Conservation (phyloP, 2,113 vertebrate species). For the Neotoma lepida region DNA sequence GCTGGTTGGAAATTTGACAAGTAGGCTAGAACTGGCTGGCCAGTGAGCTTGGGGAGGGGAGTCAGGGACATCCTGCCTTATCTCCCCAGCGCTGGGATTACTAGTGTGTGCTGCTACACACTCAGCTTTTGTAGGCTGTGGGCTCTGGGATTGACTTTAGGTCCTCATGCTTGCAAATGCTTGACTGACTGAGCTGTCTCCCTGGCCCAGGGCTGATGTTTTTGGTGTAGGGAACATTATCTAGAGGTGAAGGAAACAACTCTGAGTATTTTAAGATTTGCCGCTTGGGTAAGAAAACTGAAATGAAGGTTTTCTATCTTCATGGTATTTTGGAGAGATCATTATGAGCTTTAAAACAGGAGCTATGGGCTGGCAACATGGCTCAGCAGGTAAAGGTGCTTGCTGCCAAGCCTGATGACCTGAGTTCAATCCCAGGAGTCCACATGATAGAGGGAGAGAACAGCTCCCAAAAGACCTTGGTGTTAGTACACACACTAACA, state of each 20-base stretch:
- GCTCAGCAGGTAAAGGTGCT: not conserved
- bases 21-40: not conserved
- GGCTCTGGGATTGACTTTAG: not conserved
- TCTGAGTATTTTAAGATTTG: conserved; percentile 30
- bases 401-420: not conserved
- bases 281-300: conserved; percentile 40
- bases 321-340: not conserved
- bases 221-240: not conserved
- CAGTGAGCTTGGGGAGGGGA: not conserved
- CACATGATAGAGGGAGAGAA: not conserved
- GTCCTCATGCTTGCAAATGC: not conserved
- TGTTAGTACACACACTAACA: not conserved
- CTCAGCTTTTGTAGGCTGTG: not conserved
- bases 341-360: not conserved
- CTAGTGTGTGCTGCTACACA: not conserved
- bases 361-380: not conserved
- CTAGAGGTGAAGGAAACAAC: conserved; percentile 24
- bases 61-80: not conserved
- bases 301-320: conserved; percentile 5
- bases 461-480: not conserved
- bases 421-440: too few species aligned
- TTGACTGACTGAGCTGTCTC: not conserved
- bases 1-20: not conserved
- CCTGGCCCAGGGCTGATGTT: not conserved
- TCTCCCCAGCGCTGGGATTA: not conserved